phyloP scores from a whole-genome alignment of 2,113 vertebrate species.

The Rhynchopsitta pachyrhyncha region DNA sequence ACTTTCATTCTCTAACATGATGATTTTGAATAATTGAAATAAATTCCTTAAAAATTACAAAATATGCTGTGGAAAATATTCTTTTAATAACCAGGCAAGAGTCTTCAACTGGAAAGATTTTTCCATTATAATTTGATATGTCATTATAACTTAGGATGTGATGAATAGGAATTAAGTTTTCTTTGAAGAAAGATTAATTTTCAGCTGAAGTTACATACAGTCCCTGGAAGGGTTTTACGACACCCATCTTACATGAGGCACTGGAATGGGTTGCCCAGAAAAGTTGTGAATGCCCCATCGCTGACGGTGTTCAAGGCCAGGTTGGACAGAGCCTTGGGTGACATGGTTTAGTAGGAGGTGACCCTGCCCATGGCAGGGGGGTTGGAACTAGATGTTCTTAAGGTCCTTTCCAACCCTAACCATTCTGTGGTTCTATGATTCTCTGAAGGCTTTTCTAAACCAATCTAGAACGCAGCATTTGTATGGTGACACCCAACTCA shows the following conservation, averaged over 20 bases:
- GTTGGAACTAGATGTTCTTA: too few species aligned
- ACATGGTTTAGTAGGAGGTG: too few species aligned
- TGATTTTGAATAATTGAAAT: not conserved
- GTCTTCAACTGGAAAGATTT: not conserved
- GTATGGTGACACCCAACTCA: not conserved
- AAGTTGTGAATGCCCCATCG: too few species aligned
- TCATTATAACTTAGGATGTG: not conserved
- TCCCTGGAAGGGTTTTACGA: not conserved
- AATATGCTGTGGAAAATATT: not conserved
- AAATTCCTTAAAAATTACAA: not conserved
- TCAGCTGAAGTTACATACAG: not conserved
- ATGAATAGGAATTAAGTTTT: not conserved
- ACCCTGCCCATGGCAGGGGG: too few species aligned
- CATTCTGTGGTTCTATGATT: too few species aligned
- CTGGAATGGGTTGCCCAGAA: too few species aligned
- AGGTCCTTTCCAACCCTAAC: too few species aligned
- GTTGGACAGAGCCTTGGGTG: too few species aligned
- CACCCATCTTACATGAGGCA: not conserved
- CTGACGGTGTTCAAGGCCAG: too few species aligned
- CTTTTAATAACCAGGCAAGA: not conserved
- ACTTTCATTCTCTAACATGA: not conserved
- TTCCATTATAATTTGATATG: not conserved
- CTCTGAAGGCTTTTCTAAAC: not conserved
- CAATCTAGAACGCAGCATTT: not conserved
- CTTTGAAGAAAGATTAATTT: not conserved